These are phyloP conservation scores for Troides helena DNA, from an alignment of 2,888 invertebrate species.

Conservation along the genomic window DNA sequence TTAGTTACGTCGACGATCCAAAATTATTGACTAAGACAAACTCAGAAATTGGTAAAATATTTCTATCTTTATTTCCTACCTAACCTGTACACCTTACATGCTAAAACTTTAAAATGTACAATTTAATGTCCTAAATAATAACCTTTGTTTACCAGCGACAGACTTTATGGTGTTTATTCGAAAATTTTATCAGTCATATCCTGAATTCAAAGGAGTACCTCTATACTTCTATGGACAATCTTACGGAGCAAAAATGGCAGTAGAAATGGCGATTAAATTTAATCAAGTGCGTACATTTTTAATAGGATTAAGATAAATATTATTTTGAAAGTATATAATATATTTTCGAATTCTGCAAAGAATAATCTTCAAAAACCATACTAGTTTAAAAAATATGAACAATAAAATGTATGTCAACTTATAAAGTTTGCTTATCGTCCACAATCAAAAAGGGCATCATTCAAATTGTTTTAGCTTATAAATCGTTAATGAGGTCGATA, in stretches of 20 bases:
- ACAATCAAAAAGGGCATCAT: too few relatives aligned
- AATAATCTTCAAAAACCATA: too few relatives aligned
- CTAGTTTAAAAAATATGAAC: too few relatives aligned
- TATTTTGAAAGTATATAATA: too few relatives aligned
- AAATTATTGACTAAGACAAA: constrained; percentile 24
- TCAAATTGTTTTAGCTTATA: too few relatives aligned
- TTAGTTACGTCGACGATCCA: constrained; percentile 85
- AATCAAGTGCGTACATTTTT: not conserved
- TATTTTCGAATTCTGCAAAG: too few relatives aligned
- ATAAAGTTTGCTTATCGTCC: too few relatives aligned
- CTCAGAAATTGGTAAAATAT: not conserved
- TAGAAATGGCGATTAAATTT: not conserved
- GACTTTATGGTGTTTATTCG: not conserved
- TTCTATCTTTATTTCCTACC: not conserved
- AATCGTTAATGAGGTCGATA: too few relatives aligned
- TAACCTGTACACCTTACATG: not conserved
- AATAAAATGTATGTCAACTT: too few relatives aligned
- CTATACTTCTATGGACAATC: not conserved
- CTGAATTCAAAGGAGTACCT: not conserved
- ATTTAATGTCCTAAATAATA: not conserved
- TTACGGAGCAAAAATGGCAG: not conserved
- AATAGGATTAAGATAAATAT: too few relatives aligned
- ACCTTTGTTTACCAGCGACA: not conserved
- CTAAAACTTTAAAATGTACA: too few relatives aligned
- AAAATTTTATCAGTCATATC: not conserved